Conservation (phyloP, 2,888 invertebrate genomes). For the Athalia rosae region DNA sequence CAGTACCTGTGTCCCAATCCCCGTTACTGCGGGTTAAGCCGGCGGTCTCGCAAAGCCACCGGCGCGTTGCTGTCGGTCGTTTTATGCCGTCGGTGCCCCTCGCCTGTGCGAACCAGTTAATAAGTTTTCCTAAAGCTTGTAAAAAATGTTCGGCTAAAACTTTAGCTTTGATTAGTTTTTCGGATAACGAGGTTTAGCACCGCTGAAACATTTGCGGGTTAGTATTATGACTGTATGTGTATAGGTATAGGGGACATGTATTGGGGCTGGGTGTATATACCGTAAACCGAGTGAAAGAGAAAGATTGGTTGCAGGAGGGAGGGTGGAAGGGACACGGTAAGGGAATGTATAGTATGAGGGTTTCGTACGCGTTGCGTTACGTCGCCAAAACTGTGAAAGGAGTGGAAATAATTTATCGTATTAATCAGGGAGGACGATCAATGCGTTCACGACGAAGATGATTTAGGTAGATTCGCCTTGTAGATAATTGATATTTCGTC, state of each 20-base stretch:
- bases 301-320: not conserved
- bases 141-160: slow-evolving; percentile 21
- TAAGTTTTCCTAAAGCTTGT: slow-evolving; percentile 28
- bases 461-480: no score
- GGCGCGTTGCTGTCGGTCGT: no score
- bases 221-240: no score
- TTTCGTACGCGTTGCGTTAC: no score
- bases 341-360: no score
- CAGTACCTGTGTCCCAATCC: not conserved
- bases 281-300: no score
- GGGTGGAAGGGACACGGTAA: not conserved
- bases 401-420: not conserved
- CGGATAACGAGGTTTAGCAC: slow-evolving; percentile 8
- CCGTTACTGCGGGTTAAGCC: slow-evolving; percentile 23
- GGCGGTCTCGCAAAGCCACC: not conserved
- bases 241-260: no score
- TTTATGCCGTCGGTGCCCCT: not conserved
- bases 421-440: not conserved
- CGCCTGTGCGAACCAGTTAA: slow-evolving; percentile 18
- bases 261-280: no score
- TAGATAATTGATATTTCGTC: no score
- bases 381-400: no score
- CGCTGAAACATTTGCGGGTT: no score
- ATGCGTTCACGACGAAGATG: not conserved
- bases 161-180: slow-evolving; percentile 24